Evolutionary conservation across 1,140 invertebrate genomes (phyloP).

Genomic region (Solenopsis invicta): DNA sequence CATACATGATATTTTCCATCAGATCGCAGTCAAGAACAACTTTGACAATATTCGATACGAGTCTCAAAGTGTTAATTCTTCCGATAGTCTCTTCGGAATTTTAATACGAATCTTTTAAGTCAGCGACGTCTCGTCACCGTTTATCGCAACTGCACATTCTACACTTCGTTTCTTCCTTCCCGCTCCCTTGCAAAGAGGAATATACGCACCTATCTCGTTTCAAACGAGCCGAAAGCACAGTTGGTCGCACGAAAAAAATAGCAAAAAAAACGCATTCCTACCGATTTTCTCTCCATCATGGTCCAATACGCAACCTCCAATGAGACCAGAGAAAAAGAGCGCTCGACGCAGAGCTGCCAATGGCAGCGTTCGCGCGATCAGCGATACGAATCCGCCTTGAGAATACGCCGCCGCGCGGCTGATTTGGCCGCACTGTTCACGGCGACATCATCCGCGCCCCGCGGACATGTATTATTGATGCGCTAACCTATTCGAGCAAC

Average conservation of each 20-base stretch:
- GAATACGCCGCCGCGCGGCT: neutral
- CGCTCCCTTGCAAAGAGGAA: neutral
- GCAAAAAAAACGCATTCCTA: neutral
- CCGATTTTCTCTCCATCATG: neutral
- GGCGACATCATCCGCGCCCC: constrained; percentile 52
- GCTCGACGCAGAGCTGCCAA: neutral
- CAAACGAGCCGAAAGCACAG: neutral
- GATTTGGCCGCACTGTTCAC: constrained; percentile 17
- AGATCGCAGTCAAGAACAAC: neutral
- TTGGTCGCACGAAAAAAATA: neutral
- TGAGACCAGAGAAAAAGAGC: neutral
- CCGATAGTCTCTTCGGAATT: neutral
- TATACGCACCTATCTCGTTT: neutral
- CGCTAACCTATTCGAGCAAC: constrained; percentile 57
- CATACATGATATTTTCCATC: neutral
- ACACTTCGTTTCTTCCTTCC: neutral
- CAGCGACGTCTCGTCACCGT: neutral
- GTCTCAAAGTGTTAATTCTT: neutral
- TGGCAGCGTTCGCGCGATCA: neutral
- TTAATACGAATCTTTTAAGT: neutral
- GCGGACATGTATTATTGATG: constrained; percentile 60
- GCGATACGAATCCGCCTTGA: neutral
- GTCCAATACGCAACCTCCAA: neutral
- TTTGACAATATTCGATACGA: neutral
- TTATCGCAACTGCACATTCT: neutral